A percentile compares a stretch with the other conserved stretches of the same genome.
phyloP scores from a whole-genome alignment of 92 coral and sea anemone genomes.

The Pocillopora grandis region DNA sequence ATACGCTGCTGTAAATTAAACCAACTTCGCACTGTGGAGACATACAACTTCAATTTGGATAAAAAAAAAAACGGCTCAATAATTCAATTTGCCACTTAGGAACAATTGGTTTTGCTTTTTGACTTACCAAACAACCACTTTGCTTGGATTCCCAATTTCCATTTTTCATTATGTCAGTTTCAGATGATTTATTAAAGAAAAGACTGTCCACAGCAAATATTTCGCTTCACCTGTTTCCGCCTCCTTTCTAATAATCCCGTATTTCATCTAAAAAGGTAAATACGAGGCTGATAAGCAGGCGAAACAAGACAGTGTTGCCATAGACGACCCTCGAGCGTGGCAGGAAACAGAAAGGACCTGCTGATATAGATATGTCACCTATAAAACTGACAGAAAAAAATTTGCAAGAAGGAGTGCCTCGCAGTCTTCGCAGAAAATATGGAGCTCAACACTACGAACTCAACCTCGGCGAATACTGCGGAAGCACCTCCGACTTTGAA shows the following conservation, averaged over 20 bases:
- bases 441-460: slow-evolving; percentile 15
- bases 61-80: neutral
- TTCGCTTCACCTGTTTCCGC: slow-evolving; percentile 11
- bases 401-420: neutral
- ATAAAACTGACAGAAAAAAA: neutral
- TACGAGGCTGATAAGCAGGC: neutral
- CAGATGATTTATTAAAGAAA: neutral
- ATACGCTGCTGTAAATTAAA: too few species aligned
- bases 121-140: neutral
- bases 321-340: neutral
- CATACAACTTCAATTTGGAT: neutral
- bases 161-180: neutral
- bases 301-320: neutral
- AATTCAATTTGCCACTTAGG: neutral
- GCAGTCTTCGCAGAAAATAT: neutral
- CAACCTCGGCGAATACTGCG: neutral
- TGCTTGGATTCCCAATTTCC: neutral
- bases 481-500: neutral
- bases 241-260: slow-evolving; percentile 12
- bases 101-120: neutral
- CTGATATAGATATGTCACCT: neutral
- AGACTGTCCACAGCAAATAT: neutral
- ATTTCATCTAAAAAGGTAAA: slow-evolving; percentile 15
- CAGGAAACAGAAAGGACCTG: neutral
- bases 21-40: too few species aligned